Percentiles rank a stretch among this genome's conserved stretches.
Evolutionary conservation across 2,888 invertebrate species (phyloP).

Genomic region (Agonopterix heracliana): DNA sequence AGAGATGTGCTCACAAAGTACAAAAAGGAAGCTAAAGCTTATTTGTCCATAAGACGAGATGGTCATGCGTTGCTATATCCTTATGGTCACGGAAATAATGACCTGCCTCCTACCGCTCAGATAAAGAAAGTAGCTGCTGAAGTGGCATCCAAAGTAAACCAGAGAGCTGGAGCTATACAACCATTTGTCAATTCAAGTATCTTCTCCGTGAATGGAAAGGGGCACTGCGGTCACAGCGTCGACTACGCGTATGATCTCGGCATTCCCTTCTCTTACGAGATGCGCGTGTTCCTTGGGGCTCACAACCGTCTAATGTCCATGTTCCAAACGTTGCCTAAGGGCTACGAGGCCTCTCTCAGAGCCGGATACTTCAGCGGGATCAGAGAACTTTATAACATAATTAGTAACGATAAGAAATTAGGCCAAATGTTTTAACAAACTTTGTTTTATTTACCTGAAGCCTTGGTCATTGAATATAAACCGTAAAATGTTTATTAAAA

Average conservation of each 20-base stretch:
- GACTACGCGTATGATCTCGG: slow-evolving; percentile 45
- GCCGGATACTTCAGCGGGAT: slow-evolving; percentile 54
- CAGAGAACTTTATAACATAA: slow-evolving; percentile 43
- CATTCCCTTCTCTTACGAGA: slow-evolving; percentile 43
- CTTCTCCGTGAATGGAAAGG: slow-evolving; percentile 35
- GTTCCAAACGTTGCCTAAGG: slow-evolving; percentile 51
- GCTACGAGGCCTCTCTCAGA: slow-evolving; percentile 42
- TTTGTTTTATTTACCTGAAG: background rate
- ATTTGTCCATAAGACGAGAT: slow-evolving; percentile 83
- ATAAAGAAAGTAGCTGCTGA: slow-evolving; percentile 33
- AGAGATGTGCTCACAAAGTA: slow-evolving; percentile 70
- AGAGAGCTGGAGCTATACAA: slow-evolving; percentile 40
- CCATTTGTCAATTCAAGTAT: slow-evolving; percentile 45
- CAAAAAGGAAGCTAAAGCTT: slow-evolving; percentile 72
- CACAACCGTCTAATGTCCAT: slow-evolving; percentile 38
- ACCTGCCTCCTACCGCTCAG: slow-evolving; percentile 11
- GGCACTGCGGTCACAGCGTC: slow-evolving; percentile 57
- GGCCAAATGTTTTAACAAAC: slow-evolving; percentile 21
- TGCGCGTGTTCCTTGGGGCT: slow-evolving; percentile 54
- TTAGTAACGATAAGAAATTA: slow-evolving; percentile 35
- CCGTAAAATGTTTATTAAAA: slow-evolving; percentile 17
- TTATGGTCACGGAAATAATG: slow-evolving; percentile 66
- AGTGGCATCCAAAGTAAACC: slow-evolving; percentile 46
- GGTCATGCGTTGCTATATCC: slow-evolving; percentile 81
- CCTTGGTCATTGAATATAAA: too few relatives aligned